These are phyloP conservation scores for Cryptoblepharus egeriae DNA, from an alignment of 2,797 vertebrate species.

Conservation along the genomic window DNA sequence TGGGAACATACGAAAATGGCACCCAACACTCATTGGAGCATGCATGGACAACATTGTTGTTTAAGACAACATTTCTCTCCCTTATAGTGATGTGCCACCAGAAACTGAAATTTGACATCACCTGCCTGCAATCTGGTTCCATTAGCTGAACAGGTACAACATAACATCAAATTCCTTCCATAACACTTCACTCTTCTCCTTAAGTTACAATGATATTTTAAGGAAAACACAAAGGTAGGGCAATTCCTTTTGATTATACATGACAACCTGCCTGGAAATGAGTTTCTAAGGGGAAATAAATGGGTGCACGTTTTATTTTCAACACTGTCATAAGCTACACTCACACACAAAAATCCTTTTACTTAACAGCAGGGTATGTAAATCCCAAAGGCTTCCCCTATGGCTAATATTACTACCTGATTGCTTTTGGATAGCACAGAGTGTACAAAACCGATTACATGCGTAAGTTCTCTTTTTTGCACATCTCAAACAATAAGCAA, in stretches of 20 bases:
- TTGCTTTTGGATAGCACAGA: not conserved
- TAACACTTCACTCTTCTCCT: not conserved
- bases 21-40: not conserved
- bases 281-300: constrained; percentile 38
- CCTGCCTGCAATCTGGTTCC: not conserved
- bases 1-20: not conserved
- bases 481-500: constrained; percentile 38
- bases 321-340: not conserved
- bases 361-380: not conserved
- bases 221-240: not conserved
- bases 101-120: constrained; percentile 6
- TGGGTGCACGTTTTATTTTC: constrained; percentile 4
- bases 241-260: constrained; percentile 5
- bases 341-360: not conserved
- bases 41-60: not conserved
- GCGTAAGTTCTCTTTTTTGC: not conserved
- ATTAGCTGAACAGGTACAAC: constrained; percentile 10
- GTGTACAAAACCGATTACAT: not conserved
- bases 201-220: constrained; percentile 11
- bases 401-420: not conserved
- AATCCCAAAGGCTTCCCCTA: not conserved
- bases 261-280: not conserved
- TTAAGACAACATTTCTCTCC: not conserved
- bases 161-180: constrained; percentile 4
- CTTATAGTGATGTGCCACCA: not conserved